Evolutionary conservation across 2,797 vertebrate genomes (phyloP).

Genomic region (Eidolon dupreanum): DNA sequence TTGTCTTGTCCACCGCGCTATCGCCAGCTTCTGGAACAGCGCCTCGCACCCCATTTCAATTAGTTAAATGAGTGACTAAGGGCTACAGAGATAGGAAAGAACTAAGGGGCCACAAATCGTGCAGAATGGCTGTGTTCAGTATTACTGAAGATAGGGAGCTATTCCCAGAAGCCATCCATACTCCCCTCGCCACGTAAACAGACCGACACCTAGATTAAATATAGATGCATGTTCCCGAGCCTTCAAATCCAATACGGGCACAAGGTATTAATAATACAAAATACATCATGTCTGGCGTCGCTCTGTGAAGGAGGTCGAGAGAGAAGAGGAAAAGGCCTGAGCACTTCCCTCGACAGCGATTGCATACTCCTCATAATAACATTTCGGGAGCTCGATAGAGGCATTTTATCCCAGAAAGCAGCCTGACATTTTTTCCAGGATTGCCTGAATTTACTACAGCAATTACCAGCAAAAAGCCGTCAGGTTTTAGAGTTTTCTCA

Average conservation of each 20-base stretch:
- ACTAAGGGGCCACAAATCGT: neutral
- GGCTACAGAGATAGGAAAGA: neutral
- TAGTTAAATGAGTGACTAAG: neutral
- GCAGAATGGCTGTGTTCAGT: neutral
- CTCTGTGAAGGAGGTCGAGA: constrained; percentile 26
- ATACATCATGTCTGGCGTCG: constrained; percentile 6
- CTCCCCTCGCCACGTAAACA: neutral
- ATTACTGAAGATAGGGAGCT: neutral
- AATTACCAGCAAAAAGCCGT: constrained; percentile 57
- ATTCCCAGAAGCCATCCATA: neutral
- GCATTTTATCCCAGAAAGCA: constrained; percentile 61
- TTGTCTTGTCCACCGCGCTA: neutral
- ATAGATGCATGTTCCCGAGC: constrained; percentile 36
- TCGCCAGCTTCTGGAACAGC: neutral
- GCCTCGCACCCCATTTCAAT: neutral
- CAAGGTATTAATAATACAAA: constrained; percentile 51
- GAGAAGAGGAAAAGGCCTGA: neutral
- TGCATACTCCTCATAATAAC: constrained; percentile 7
- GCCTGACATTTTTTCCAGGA: constrained; percentile 49
- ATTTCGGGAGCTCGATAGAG: constrained; percentile 42
- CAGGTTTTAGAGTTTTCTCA: constrained; percentile 63
- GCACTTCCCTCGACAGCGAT: neutral
- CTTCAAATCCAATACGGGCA: neutral
- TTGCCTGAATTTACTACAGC: constrained; percentile 73
- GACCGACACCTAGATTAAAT: constrained; percentile 38